These are phyloP conservation scores for Troides oblongomaculatus DNA, from an alignment of 2,888 invertebrate species.

Conservation along the genomic window DNA sequence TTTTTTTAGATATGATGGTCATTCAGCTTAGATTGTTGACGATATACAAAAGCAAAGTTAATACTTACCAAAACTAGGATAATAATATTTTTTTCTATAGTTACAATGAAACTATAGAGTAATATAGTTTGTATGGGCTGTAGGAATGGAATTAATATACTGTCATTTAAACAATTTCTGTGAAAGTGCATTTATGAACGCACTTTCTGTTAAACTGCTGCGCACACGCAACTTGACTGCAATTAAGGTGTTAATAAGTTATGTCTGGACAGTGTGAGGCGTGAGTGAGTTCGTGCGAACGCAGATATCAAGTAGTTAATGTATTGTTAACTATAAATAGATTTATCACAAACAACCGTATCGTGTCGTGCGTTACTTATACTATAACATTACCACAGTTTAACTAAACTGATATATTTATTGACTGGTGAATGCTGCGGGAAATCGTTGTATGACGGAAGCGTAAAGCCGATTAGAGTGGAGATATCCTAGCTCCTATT, in stretches of 20 bases:
- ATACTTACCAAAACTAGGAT: no score
- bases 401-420: no score
- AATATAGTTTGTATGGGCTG: background rate
- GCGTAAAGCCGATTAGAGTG: no score
- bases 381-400: no score
- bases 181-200: constrained; percentile 14
- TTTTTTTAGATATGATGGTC: no score
- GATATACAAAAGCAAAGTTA: no score
- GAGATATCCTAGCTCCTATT: no score
- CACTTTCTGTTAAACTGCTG: constrained; percentile 10
- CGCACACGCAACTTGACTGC: constrained; percentile 1
- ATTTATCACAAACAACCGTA: background rate
- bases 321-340: constrained; percentile 5
- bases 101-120: background rate
- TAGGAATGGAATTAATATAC: background rate
- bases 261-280: constrained; percentile 2
- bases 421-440: no score
- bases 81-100: no score
- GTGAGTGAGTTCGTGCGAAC: background rate
- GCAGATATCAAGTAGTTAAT: background rate
- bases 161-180: background rate
- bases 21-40: no score
- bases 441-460: no score
- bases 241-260: constrained; percentile 7
- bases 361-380: background rate